These are phyloP conservation scores for Coendou prehensilis DNA, from an alignment of 2,797 vertebrate species.

Conservation along the genomic window DNA sequence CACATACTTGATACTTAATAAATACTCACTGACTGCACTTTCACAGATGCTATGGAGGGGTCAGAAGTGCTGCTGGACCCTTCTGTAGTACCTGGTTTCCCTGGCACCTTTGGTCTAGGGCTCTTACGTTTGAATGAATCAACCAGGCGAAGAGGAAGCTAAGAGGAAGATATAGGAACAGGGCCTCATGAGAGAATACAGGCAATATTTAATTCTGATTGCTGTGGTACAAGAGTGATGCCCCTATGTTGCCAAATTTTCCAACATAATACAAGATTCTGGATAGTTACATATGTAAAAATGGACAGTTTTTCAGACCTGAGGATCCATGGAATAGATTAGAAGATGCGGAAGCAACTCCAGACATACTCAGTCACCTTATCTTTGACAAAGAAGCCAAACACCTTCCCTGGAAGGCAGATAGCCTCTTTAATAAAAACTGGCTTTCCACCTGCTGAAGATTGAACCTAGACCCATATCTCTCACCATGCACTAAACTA, in stretches of 20 bases:
- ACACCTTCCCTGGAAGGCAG: neutral
- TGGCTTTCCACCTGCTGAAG: neutral
- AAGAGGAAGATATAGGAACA: neutral
- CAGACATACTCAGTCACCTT: neutral
- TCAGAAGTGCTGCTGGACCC: neutral
- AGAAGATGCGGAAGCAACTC: neutral
- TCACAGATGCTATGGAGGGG: neutral
- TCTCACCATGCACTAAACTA: neutral
- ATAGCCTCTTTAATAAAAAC: neutral
- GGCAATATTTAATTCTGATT: neutral
- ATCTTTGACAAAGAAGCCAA: neutral
- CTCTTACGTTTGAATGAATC: neutral
- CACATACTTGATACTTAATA: neutral
- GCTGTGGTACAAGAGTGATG: neutral
- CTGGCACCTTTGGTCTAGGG: neutral
- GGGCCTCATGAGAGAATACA: neutral
- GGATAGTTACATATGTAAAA: neutral
- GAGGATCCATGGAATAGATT: neutral
- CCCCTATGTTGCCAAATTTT: neutral
- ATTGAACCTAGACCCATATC: neutral
- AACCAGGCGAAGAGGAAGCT: neutral
- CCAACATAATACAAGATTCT: neutral
- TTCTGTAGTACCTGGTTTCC: neutral
- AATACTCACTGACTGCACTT: neutral
- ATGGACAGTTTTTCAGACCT: neutral